Percentiles rank a stretch among this genome's conserved stretches.
phyloP scores from a whole-genome alignment of 1,140 invertebrate species.

The Hycleus phaleratus region DNA sequence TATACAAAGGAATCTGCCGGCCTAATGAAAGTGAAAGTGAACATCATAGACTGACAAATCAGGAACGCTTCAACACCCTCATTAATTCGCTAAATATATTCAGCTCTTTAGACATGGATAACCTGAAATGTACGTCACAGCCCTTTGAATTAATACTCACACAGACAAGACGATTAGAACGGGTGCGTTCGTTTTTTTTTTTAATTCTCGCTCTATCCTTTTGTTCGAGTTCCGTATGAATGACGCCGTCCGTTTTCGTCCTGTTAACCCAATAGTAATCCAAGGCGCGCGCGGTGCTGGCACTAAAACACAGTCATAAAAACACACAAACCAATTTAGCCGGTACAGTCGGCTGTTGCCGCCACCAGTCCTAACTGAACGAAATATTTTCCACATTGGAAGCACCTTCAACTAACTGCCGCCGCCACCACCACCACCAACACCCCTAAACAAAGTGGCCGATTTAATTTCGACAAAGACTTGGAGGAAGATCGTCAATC shows the following conservation, averaged over 20 bases:
- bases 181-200: too few relatives aligned
- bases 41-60: background rate
- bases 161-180: too few relatives aligned
- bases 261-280: constrained; percentile 39
- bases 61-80: constrained; percentile 2
- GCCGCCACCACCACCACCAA: background rate
- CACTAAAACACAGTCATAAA: constrained; percentile 42
- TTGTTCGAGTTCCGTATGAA: constrained; percentile 9
- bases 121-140: too few relatives aligned
- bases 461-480: constrained; percentile 33
- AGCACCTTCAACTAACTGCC: constrained; percentile 13
- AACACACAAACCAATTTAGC: constrained; percentile 41
- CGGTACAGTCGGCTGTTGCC: constrained; percentile 33
- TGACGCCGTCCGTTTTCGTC: constrained; percentile 30
- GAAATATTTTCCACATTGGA: constrained; percentile 3
- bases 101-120: too few relatives aligned
- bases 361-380: constrained; percentile 1
- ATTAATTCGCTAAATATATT: background rate
- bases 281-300: constrained; percentile 35
- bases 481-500: constrained; percentile 27
- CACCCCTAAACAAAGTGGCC: constrained; percentile 19
- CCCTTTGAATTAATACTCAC: too few relatives aligned
- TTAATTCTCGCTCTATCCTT: background rate
- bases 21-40: constrained; percentile 14
- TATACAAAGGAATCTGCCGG: constrained; percentile 11